phyloP scores from a whole-genome alignment of 2,797 vertebrate species.

The Pangasius krempfi region DNA sequence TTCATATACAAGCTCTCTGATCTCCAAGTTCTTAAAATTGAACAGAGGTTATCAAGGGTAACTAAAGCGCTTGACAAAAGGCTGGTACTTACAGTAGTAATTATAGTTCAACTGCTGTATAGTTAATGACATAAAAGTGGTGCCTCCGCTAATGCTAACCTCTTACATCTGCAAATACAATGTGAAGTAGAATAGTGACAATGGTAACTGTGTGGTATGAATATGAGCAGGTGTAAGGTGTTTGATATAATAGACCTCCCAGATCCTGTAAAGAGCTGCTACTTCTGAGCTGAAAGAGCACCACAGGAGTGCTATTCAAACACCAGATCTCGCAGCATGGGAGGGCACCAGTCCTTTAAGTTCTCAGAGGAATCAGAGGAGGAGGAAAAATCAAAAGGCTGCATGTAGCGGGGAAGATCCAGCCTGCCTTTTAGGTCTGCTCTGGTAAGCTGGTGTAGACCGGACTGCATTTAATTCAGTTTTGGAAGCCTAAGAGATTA shows the following conservation, averaged over 20 bases:
- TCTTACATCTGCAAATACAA: not conserved
- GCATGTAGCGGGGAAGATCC: not conserved
- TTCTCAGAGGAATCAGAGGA: not conserved
- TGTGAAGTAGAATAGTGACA: not conserved
- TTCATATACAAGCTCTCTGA: not conserved
- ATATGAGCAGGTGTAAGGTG: constrained; percentile 24
- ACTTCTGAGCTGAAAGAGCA: constrained; percentile 29
- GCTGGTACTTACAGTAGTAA: not conserved
- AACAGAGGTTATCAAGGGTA: not conserved
- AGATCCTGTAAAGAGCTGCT: constrained; percentile 19
- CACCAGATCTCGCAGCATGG: constrained; percentile 3
- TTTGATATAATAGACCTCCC: constrained; percentile 42
- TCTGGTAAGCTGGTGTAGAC: not conserved
- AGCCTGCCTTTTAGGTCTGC: not conserved
- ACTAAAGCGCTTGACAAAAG: not conserved
- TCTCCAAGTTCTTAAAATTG: not conserved
- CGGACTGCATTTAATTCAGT: not conserved
- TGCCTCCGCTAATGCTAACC: not conserved
- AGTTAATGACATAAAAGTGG: not conserved
- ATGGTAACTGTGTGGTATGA: constrained; percentile 27
- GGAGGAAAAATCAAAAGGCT: not conserved
- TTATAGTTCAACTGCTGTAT: not conserved
- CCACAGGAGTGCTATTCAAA: constrained; percentile 36
- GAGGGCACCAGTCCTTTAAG: constrained; percentile 1
- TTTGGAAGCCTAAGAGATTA: not conserved